These are phyloP conservation scores for Drosophila aff. DNA, from an alignment of 1,140 invertebrate species.

Conservation along the genomic window DNA sequence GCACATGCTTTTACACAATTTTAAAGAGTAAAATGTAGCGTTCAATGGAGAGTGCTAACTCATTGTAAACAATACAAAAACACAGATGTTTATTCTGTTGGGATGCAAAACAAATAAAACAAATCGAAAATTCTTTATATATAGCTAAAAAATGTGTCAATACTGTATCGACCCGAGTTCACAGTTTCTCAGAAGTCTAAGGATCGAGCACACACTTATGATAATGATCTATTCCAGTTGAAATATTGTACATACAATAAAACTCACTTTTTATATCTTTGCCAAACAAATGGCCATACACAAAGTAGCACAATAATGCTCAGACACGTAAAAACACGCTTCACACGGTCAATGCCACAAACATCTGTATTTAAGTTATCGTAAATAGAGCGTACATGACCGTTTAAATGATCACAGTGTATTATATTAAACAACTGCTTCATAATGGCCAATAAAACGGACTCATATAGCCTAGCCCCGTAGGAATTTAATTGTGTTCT, in stretches of 20 bases:
- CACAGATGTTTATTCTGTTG: conserved; percentile 24
- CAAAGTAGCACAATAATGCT: conserved; percentile 47
- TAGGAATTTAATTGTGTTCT: conserved; percentile 24
- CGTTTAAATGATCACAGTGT: conserved; percentile 63
- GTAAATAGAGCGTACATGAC: conserved; percentile 51
- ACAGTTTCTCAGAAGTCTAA: neutral
- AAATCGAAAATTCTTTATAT: conserved; percentile 28
- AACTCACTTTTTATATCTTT: conserved; percentile 65
- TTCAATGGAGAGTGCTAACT: conserved; percentile 6
- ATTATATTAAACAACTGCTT: conserved; percentile 55
- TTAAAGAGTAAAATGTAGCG: conserved; percentile 3
- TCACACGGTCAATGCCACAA: conserved; percentile 63
- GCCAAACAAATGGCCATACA: conserved; percentile 55
- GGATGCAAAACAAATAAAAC: conserved; percentile 31
- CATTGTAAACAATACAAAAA: conserved; percentile 34
- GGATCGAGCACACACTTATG: no score
- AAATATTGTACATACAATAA: neutral
- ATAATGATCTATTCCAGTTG: no score
- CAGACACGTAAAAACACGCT: conserved; percentile 53
- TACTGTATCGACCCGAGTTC: neutral
- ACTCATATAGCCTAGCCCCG: conserved; percentile 4
- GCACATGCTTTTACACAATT: conserved; percentile 27
- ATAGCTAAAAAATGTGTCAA: conserved; percentile 29
- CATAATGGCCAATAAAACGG: conserved; percentile 52
- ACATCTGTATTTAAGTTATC: conserved; percentile 67